A percentile compares a stretch with the other conserved stretches of the same genome.
Conservation (phyloP, 2,888 invertebrate genomes). For the Xanthorhoe designata region DNA sequence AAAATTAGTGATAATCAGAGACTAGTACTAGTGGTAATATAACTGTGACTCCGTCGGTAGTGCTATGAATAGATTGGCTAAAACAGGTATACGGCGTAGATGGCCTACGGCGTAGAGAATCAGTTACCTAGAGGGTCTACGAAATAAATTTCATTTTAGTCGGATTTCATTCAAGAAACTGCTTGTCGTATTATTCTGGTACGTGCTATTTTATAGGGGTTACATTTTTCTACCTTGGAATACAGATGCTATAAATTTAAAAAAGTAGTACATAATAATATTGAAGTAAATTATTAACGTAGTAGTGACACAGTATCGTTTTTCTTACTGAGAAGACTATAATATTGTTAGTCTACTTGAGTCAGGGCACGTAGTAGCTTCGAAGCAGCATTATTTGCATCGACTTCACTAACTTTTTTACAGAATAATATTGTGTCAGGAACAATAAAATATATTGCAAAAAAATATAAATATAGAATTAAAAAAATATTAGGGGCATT, state of each 20-base stretch:
- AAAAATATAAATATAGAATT: no score
- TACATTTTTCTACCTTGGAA: neutral
- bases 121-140: no score
- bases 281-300: slow-evolving; percentile 17
- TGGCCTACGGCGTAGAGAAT: slow-evolving; percentile 5
- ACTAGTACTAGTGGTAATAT: no score
- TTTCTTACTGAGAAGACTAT: slow-evolving; percentile 1
- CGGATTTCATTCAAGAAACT: no score
- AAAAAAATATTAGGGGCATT: no score
- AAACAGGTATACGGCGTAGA: neutral
- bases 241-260: neutral
- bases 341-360: slow-evolving; percentile 5
- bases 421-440: neutral
- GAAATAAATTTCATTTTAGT: no score
- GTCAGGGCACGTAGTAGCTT: neutral
- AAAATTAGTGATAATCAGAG: no score
- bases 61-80: no score
- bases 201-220: no score
- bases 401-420: neutral
- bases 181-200: no score
- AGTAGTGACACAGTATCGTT: slow-evolving; percentile 3
- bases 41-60: no score
- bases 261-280: neutral
- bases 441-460: neutral
- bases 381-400: neutral